Evolutionary conservation across 2,888 invertebrate genomes (phyloP), one percentile per base, ranked within the genome.

Genomic region (Phrixothrix hirtus): DNA sequence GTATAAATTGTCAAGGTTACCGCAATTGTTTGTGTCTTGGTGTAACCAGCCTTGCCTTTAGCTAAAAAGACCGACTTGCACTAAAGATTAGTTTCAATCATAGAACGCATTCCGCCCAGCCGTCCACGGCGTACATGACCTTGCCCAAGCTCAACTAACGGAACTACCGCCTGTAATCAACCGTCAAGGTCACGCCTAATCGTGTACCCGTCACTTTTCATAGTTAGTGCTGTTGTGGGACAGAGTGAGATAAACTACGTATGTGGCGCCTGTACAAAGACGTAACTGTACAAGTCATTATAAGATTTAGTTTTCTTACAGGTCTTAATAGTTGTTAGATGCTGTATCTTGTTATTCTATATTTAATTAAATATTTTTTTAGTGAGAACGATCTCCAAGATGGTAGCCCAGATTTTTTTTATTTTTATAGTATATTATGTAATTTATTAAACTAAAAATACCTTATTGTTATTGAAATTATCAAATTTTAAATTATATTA

Each of bases 81-180:
- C 21, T 21, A 5, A 5, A 5, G 21, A 21, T 21, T 21, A 7
- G 21, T 21, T 21, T 21, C 21, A 21, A 21, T 21, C 21, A 7
- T 21, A 7, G 31, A 31, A 31, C 31, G 31, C 31, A 31, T 31
- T 31, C 31, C 31, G 31, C 14, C 13, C 21, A 30, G 27, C 52
- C 44, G 50, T 45, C 51, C 46, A 45, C 46, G 45, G 31, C 41
- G 48, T 54, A 37, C 63, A 59, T 58, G 61, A 63, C 63, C 63
- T 63, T 62, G 63, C 63, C 57, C 63, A 63, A 62, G 60, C 63
- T 50, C 55, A 58, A 43, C 56, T 61, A 61, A 63, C 61, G 61
- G 63, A 59, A 62, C 63, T 58, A 39, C 49, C 54, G 57, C 41
- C 55, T 61, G 58, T 62, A 62, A 62, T 61, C 62, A 61, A 50